Evolutionary conservation across 2,113 vertebrate species (phyloP).

Genomic region (Oriolus oriolus): DNA sequence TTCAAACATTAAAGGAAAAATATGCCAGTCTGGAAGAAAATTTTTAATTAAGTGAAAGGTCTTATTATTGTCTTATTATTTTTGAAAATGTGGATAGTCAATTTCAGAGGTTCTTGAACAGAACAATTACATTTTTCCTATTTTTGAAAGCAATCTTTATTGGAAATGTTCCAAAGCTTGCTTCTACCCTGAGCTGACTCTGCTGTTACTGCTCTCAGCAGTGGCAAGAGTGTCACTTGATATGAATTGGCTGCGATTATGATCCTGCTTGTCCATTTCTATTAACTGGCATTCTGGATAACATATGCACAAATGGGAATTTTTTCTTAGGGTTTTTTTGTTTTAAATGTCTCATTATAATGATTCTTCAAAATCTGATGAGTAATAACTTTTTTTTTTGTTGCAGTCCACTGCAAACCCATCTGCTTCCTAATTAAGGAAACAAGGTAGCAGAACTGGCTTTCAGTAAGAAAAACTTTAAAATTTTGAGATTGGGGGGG

Average conservation of each 20-base stretch:
- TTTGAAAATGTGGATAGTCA: neutral
- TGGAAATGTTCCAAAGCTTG: neutral
- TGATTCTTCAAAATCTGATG: neutral
- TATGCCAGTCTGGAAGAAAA: neutral
- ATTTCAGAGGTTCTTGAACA: neutral
- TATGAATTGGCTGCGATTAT: neutral
- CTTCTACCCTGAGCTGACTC: neutral
- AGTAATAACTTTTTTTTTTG: neutral
- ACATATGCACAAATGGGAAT: neutral
- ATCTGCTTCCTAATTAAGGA: neutral
- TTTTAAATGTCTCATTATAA: neutral
- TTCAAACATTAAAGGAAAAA: neutral
- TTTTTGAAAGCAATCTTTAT: neutral
- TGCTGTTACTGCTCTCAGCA: neutral
- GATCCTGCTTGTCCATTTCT: neutral
- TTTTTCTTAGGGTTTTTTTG: neutral
- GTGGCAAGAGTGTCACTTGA: neutral
- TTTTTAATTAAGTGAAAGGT: neutral
- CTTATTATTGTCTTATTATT: neutral
- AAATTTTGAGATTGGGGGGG: rapidly evolving
- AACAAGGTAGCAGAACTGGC: neutral
- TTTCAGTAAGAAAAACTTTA: neutral
- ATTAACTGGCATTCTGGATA: neutral
- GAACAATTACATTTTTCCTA: neutral
- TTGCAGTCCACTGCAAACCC: neutral